These are phyloP conservation scores for Caranx melampygus DNA, from an alignment of 2,113 vertebrate species.

Conservation along the genomic window DNA sequence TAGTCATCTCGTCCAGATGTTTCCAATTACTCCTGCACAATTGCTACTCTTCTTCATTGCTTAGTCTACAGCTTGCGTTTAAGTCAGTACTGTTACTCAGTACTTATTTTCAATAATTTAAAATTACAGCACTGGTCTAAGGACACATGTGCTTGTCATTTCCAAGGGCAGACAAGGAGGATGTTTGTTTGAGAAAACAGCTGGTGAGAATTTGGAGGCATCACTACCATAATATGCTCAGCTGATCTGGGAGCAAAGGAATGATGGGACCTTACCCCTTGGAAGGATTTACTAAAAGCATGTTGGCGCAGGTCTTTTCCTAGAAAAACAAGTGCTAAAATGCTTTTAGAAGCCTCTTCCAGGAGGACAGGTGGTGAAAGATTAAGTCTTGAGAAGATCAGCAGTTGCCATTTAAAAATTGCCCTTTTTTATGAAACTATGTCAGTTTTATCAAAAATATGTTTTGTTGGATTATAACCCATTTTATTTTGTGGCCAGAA, in stretches of 20 bases:
- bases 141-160: conserved; percentile 44
- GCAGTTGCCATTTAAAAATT: conserved; percentile 30
- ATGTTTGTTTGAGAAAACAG: conserved; percentile 21
- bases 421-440: background rate
- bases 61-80: background rate
- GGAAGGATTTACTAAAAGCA: conserved; percentile 52
- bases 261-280: background rate
- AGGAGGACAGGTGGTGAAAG: conserved; percentile 24
- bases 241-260: conserved; percentile 15
- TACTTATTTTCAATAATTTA: background rate
- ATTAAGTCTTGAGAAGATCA: conserved; percentile 68
- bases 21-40: background rate
- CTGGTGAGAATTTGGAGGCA: conserved; percentile 26
- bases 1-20: background rate
- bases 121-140: background rate
- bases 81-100: background rate
- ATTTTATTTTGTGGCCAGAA: background rate
- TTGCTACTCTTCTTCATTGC: background rate
- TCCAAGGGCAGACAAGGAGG: background rate
- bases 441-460: background rate
- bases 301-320: background rate
- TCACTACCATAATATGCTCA: background rate
- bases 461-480: background rate
- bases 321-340: conserved; percentile 4
- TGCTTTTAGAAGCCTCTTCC: conserved; percentile 39